Conservation (phyloP, 1,140 invertebrate species). For the Euwallacea fornicatus region DNA sequence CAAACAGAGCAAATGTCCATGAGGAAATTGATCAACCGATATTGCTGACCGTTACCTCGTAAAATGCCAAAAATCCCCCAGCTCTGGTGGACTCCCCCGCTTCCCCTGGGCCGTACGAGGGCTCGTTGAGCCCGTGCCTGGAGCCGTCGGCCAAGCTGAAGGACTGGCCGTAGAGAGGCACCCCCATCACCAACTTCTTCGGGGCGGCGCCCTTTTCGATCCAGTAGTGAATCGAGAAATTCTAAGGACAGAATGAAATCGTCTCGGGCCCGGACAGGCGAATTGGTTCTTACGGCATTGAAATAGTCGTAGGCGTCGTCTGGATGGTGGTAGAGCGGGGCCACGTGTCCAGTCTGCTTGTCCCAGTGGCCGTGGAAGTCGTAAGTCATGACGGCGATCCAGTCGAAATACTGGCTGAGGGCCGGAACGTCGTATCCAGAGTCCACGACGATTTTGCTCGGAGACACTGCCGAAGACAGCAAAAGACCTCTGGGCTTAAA, state of each 20-base stretch:
- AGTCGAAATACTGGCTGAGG: conserved; percentile 74
- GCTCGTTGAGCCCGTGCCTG: conserved; percentile 65
- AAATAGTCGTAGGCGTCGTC: conserved; percentile 75
- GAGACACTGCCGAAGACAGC: conserved; percentile 81
- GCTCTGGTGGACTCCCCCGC: conserved; percentile 78
- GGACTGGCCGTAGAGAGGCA: conserved; percentile 82
- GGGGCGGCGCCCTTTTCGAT: conserved; percentile 70
- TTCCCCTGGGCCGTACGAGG: conserved; percentile 72
- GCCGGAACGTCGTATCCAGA: conserved; percentile 76
- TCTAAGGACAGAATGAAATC: conserved; percentile 56
- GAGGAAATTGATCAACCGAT: not conserved
- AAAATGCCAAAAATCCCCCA: conserved; percentile 80
- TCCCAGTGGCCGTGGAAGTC: conserved; percentile 91
- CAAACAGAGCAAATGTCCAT: conserved; percentile 13
- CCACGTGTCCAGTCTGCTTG: conserved; percentile 82
- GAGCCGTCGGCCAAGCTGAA: conserved; percentile 69
- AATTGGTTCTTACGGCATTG: conserved; percentile 64
- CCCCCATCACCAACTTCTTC: conserved; percentile 75
- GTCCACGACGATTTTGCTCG: conserved; percentile 78
- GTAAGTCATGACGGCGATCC: conserved; percentile 89
- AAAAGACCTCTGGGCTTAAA: conserved; percentile 72
- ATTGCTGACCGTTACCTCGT: conserved; percentile 63
- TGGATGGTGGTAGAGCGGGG: conserved; percentile 74
- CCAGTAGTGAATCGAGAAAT: conserved; percentile 82
- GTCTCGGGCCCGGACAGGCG: not conserved